Percentiles rank a stretch among this genome's conserved stretches.
phyloP scores from a whole-genome alignment of 2,888 invertebrate genomes.

The Mythimna pallens region DNA sequence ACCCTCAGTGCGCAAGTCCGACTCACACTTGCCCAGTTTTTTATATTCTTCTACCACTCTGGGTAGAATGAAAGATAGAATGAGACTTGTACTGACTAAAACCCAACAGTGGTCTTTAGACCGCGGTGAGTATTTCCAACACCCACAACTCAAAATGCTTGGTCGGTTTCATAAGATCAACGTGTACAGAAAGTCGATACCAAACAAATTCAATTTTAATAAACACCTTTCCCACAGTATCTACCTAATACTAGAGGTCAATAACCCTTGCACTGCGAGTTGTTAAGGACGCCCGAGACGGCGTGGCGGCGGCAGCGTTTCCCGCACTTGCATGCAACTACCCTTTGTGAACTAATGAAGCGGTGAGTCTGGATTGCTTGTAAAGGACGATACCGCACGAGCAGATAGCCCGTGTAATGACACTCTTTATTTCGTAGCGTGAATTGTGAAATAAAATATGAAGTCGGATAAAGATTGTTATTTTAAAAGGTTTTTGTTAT shows the following conservation, averaged over 20 bases:
- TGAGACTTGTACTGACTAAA: no score
- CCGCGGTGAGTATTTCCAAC: no score
- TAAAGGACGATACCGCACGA: slow-evolving; percentile 55
- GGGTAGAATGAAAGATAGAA: no score
- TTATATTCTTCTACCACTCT: no score
- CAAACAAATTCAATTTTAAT: slow-evolving; percentile 35
- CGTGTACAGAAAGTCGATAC: slow-evolving; percentile 9
- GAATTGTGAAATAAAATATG: slow-evolving; percentile 33
- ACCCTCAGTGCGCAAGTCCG: no score
- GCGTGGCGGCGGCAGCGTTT: slow-evolving; percentile 5
- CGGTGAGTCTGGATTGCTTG: slow-evolving; percentile 52
- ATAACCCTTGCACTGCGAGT: slow-evolving; percentile 41
- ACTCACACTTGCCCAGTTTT: no score
- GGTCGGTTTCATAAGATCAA: slow-evolving; percentile 15
- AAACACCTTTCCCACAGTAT: slow-evolving; percentile 14
- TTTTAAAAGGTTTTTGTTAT: neutral
- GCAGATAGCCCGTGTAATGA: slow-evolving; percentile 36
- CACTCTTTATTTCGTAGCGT: slow-evolving; percentile 25
- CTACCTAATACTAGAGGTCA: slow-evolving; percentile 45
- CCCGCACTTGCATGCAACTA: slow-evolving; percentile 50
- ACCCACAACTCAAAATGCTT: neutral
- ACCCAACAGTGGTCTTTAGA: no score
- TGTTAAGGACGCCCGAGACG: slow-evolving; percentile 35
- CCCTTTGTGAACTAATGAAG: slow-evolving; percentile 60
- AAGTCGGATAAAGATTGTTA: neutral